These are phyloP conservation scores for Tetranychus truncatus DNA, from an alignment of 2,888 invertebrate genomes.

Conservation along the genomic window DNA sequence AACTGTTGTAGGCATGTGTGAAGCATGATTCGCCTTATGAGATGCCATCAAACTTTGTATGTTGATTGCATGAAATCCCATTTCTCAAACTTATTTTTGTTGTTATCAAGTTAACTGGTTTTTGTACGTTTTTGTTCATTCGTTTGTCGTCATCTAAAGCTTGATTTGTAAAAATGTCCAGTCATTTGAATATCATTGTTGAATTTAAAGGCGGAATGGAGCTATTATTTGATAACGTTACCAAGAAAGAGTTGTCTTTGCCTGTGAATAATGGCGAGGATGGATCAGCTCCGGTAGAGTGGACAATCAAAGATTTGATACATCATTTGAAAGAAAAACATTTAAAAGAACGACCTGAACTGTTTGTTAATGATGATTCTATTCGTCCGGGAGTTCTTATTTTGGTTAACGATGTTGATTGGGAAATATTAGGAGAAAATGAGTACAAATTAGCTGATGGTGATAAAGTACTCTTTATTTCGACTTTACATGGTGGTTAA, in stretches of 20 bases:
- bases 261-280: conserved; percentile 42
- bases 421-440: conserved; percentile 56
- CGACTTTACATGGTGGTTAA: conserved; percentile 39
- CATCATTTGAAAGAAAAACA: conserved; percentile 68
- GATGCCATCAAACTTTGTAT: no score
- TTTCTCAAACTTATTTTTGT: no score
- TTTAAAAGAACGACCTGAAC: conserved; percentile 59
- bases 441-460: conserved; percentile 34
- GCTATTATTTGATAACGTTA: conserved; percentile 63
- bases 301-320: conserved; percentile 55
- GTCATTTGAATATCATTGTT: conserved; percentile 18
- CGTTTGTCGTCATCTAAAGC: no score
- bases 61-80: no score
- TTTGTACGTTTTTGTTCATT: no score
- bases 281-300: conserved; percentile 17
- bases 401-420: conserved; percentile 80
- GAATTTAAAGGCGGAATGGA: conserved; percentile 68
- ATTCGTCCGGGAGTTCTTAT: conserved; percentile 78
- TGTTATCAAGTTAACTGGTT: no score
- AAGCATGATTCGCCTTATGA: no score
- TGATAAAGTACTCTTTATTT: conserved; percentile 37
- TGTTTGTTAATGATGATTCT: conserved; percentile 35
- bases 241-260: conserved; percentile 47
- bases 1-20: no score
- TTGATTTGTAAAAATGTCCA: not conserved